phyloP scores from a whole-genome alignment of 2,113 vertebrate genomes.

The Ornithorhynchus anatinus region DNA sequence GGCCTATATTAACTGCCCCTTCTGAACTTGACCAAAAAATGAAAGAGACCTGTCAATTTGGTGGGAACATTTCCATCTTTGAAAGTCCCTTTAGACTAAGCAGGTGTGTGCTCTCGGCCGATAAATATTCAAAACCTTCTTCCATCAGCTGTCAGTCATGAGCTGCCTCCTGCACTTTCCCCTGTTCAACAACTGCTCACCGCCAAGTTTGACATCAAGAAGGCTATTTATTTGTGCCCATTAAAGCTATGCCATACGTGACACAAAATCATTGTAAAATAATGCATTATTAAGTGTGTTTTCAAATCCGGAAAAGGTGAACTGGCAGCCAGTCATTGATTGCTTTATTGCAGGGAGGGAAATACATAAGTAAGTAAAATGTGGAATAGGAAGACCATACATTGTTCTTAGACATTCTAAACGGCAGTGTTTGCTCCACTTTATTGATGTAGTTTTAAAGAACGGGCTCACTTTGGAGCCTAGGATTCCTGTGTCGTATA shows the following conservation, averaged over 20 bases:
- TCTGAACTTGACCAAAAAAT: not conserved
- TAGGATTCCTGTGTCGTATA: too few species aligned
- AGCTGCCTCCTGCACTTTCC: not conserved
- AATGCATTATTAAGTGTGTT: constrained; percentile 74
- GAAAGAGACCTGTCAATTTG: not conserved
- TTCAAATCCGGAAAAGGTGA: constrained; percentile 51
- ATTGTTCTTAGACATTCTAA: not conserved
- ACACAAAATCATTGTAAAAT: constrained; percentile 73
- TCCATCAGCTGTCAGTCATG: not conserved
- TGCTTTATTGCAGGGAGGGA: constrained; percentile 47
- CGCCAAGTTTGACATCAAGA: not conserved
- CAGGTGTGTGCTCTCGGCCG: not conserved
- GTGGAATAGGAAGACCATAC: not conserved
- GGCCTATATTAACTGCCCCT: not conserved
- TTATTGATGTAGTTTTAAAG: constrained; percentile 41
- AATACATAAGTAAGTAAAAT: constrained; percentile 45
- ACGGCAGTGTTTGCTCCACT: constrained; percentile 14
- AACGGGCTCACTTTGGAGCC: not conserved
- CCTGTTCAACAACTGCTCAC: constrained; percentile 5
- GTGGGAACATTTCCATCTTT: not conserved
- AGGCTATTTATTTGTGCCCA: constrained; percentile 55
- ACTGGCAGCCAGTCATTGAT: constrained; percentile 59
- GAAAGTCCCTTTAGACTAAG: not conserved
- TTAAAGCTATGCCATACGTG: constrained; percentile 55
- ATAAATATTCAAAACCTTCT: not conserved